Evolutionary conservation across 2,113 vertebrate genomes (phyloP), one percentile per base, ranked within the genome.

Genomic region (Halichoeres trimaculatus): DNA sequence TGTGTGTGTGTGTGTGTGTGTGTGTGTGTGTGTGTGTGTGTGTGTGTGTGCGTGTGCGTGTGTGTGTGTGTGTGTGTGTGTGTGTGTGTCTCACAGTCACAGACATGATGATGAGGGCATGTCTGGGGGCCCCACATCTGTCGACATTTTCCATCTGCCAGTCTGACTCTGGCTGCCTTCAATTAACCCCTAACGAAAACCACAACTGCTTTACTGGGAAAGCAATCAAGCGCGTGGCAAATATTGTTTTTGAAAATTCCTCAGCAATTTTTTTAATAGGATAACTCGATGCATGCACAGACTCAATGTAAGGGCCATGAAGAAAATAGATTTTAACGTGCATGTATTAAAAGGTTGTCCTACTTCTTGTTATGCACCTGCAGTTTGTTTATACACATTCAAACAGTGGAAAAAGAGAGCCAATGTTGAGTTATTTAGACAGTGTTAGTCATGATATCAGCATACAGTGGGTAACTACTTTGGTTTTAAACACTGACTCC

Each of bases 91-190:
- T 67, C 62, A 74, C 74, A 76, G 54, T 73, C 69, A 82, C 68
- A 84, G 76, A 75, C 81, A 38, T 50, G 16, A 74, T 83, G 78
- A 74, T 87, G 87, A 89, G 56, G 81, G 71, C 71, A 91, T 75
- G 88, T 92, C 88, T 90, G 50, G 66, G 84, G 81, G 55, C 74
- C 56, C n/a, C n/a, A 24, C 83, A 84, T 90, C 78, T 89, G 87
- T 82, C 56, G 22, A 73, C 80, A 85, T 83, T 90, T 91, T 89
- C 86, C 91, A 88, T 85, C 78, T 85, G 70, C 64, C 61, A 57
- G 66, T 83, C 67, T 65, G 41, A 70, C 74, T 87, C 56, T 81
- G 65, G 41, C 70, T 83, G 78, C 41, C 73, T 88, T 80, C 67
- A 88, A 88, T 88, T 85, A 90, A 88, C 82, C 80, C 75, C 54